Evolutionary conservation across 2,888 invertebrate species (phyloP).

Genomic region (Sminthurinus aureus): DNA sequence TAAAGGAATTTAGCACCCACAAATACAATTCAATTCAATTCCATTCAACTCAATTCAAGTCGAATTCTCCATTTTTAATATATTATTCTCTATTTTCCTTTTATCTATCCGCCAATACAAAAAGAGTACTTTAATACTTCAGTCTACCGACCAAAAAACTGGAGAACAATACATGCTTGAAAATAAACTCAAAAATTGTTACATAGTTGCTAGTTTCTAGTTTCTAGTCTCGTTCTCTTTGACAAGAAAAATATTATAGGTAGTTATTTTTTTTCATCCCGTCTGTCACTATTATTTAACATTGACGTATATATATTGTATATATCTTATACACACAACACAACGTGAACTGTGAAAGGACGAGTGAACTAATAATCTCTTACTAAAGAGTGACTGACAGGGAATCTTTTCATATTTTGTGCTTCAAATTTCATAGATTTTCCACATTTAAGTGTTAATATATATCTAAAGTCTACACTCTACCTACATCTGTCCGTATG

Average conservation of each 20-base stretch:
- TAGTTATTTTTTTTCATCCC: neutral
- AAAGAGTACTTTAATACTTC: too few species aligned
- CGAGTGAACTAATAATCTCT: constrained; percentile 13
- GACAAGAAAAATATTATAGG: neutral
- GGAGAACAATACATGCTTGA: neutral
- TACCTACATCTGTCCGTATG: too few species aligned
- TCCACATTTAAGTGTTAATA: too few species aligned
- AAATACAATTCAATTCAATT: neutral
- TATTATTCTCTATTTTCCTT: neutral
- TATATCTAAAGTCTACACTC: too few species aligned
- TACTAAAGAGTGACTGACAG: constrained; percentile 15
- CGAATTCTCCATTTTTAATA: neutral
- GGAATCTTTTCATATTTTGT: constrained; percentile 3
- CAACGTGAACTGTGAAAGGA: neutral
- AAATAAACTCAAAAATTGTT: neutral
- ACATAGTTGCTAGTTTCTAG: neutral
- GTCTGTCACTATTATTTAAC: neutral
- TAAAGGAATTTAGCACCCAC: constrained; percentile 4
- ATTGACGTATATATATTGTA: neutral
- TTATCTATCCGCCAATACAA: too few species aligned
- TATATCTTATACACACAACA: neutral
- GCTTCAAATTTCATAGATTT: neutral
- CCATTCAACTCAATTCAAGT: neutral
- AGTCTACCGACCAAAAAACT: neutral
- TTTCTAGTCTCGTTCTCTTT: neutral